These are phyloP conservation scores for Lagria hirta DNA, from an alignment of 2,888 invertebrate species.

Conservation along the genomic window DNA sequence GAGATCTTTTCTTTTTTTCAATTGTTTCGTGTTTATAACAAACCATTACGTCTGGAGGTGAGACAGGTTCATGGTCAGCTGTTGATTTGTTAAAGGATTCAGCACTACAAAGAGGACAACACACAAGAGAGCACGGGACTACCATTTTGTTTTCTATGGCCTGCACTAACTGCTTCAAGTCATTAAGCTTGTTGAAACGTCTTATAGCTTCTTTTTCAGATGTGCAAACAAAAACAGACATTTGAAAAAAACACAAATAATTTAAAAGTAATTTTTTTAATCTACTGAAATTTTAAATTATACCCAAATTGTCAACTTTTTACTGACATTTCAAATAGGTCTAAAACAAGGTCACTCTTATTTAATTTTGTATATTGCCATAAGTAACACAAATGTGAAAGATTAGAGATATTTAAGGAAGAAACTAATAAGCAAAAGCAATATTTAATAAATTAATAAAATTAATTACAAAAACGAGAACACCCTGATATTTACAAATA, in stretches of 20 bases:
- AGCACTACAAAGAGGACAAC: constrained; percentile 50
- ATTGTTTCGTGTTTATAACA: constrained; percentile 10
- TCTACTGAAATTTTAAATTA: constrained; percentile 31
- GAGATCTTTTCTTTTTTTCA: constrained; percentile 20
- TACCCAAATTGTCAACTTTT: no score
- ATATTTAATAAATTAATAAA: no score
- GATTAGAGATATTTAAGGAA: no score
- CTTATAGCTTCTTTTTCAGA: constrained; percentile 40
- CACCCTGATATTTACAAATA: no score
- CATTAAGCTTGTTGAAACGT: constrained; percentile 38
- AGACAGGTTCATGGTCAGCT: neutral
- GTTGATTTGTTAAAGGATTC: neutral
- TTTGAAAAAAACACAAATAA: no score
- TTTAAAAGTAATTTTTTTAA: no score
- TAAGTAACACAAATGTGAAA: no score
- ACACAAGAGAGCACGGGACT: constrained; percentile 50
- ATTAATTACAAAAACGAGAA: no score
- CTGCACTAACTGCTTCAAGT: constrained; percentile 43
- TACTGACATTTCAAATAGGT: no score
- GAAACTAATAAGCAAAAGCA: no score
- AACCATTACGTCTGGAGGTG: constrained; percentile 10
- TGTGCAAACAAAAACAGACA: constrained; percentile 42
- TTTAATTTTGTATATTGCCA: no score
- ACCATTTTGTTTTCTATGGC: constrained; percentile 40
- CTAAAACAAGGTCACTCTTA: no score